These are phyloP conservation scores for Lepidothrix coronata DNA, from an alignment of 2,113 vertebrate genomes.

Conservation along the genomic window DNA sequence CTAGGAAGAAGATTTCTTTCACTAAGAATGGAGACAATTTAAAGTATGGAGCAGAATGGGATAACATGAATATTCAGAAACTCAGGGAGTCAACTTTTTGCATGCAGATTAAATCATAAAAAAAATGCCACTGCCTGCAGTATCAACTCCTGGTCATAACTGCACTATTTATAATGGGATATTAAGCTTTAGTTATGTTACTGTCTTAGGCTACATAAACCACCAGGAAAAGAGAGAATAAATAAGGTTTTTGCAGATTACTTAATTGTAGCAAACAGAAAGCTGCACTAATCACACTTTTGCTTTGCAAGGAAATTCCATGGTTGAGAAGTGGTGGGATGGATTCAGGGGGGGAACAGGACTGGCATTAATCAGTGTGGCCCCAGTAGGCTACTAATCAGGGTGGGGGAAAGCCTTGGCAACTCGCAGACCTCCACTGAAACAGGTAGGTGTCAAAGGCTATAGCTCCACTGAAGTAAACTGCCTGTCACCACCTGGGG, in stretches of 20 bases:
- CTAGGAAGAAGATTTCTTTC: background rate
- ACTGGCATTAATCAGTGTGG: background rate
- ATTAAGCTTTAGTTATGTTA: slow-evolving; percentile 63
- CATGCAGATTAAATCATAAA: slow-evolving; percentile 23
- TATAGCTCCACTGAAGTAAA: background rate
- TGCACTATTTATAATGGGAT: slow-evolving; percentile 47
- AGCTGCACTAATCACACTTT: background rate
- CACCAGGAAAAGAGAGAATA: slow-evolving; percentile 30
- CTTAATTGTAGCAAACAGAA: slow-evolving; percentile 17
- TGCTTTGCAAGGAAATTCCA: background rate
- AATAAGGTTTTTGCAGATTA: slow-evolving; percentile 27
- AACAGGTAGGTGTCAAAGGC: background rate
- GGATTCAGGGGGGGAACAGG: background rate
- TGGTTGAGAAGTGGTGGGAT: background rate
- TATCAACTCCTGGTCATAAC: background rate
- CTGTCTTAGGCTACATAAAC: slow-evolving; percentile 55
- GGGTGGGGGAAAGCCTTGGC: background rate
- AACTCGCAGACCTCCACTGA: background rate
- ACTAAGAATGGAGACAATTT: background rate
- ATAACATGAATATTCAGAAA: slow-evolving; percentile 33
- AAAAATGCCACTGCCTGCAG: slow-evolving; percentile 1
- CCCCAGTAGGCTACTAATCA: background rate
- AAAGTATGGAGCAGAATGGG: background rate
- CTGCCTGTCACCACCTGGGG: background rate
- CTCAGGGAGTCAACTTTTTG: background rate